phyloP scores from a whole-genome alignment of 2,888 invertebrate genomes.

The Pyrocoelia pectoralis region DNA sequence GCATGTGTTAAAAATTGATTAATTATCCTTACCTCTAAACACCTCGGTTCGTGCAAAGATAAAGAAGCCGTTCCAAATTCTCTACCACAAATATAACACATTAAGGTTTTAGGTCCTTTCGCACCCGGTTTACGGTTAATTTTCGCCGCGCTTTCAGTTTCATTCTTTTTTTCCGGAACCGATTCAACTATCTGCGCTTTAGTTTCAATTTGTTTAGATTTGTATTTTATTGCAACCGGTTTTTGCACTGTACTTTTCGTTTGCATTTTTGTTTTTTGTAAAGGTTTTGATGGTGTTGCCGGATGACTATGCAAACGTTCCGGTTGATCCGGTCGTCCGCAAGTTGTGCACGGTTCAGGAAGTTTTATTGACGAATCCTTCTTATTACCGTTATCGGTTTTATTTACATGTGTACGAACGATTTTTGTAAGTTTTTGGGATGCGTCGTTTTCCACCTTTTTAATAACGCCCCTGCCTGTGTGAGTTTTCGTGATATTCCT shows the following conservation, averaged over 20 bases:
- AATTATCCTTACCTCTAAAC: conserved; percentile 62
- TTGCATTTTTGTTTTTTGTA: conserved; percentile 43
- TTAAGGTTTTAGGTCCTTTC: conserved; percentile 53
- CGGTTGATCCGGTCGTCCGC: conserved; percentile 72
- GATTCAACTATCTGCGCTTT: conserved; percentile 23
- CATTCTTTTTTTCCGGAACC: conserved; percentile 39
- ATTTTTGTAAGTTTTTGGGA: conserved; percentile 27
- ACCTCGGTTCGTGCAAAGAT: conserved; percentile 72
- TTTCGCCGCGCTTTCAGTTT: background rate
- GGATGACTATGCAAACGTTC: conserved; percentile 72
- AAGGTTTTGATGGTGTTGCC: conserved; percentile 44
- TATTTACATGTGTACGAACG: background rate
- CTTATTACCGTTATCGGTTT: conserved; percentile 5
- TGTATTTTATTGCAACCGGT: conserved; percentile 62
- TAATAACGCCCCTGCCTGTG: conserved; percentile 21
- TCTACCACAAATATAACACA: conserved; percentile 71
- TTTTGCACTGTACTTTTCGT: conserved; percentile 63
- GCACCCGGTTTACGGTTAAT: conserved; percentile 19
- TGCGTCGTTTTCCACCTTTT: conserved; percentile 33
- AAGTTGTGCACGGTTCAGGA: conserved; percentile 69
- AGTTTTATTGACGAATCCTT: conserved; percentile 48
- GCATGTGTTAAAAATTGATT: background rate
- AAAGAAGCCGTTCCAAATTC: conserved; percentile 73
- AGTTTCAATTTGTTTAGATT: conserved; percentile 45
- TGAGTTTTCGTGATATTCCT: conserved; percentile 30